Base-by-base conservation (phyloP, 2,888 invertebrate species). In the Synanthedon andrenaeformis region DNA sequence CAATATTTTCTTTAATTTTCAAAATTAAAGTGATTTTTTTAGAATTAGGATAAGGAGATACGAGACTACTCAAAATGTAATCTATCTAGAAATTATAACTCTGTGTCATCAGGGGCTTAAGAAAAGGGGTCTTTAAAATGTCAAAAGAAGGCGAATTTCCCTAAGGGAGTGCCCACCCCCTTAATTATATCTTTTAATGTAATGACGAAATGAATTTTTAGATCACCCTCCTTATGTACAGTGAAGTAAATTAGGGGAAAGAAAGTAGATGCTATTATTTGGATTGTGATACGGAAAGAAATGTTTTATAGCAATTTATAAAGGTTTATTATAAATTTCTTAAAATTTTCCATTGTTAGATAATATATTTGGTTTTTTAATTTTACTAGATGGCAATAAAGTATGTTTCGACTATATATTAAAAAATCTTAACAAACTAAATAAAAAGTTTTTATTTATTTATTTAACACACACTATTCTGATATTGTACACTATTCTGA, bases 181-280 rank as follows among this genome's bases (percentile, higher is more conserved):
- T 83, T 84, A 85, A 86, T 86, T 86, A 86, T 83, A 85, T 85
- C 82, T 86, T 85, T 83, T 83, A 86, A 85, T 84, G 83, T 80
- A 76, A 81, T 76, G 83, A 81, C 80, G 79, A 81, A 82, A 79
- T 85, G 81, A 82, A 86, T 86, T 86, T 86, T 86, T 86, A 79
- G 76, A 65, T 58, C 74, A 66, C 74, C 77, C 76, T 71, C 73
- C 65, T 63, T 68, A 64, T 64, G 60, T 65, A 62, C 14, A 49
- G n/a, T 63, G 58, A 56, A 60, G 65, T 74, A 72, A 58, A 73
- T 71, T 69, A 66, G 56, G 63, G 59, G 56, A 54, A 55, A 52
- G 51, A 13, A 19, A 28, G 23, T 14, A 51, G 54, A 56, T 54
- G 52, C 57, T 56, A 58, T 58, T 56, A 53, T 57, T 41, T 17